Evolutionary conservation across 1,140 invertebrate genomes (phyloP), one percentile per base, ranked within the genome.

Genomic region (Caerostris extrusa): DNA sequence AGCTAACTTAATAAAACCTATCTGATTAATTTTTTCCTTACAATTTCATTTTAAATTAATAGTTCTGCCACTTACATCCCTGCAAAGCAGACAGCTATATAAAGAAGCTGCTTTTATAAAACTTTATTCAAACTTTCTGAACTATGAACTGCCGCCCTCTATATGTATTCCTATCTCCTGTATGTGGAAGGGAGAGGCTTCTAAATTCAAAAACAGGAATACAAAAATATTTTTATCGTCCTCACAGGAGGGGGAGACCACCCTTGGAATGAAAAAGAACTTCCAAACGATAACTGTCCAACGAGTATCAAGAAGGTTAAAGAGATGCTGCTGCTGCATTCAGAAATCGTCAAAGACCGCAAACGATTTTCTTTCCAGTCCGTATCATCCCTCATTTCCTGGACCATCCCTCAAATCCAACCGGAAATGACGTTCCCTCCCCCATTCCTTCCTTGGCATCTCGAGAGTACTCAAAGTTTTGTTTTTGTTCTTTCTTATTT

Each of bases 381-480:
- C 86, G 86, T 88, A 88, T 88, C 86, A 88, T 61, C 86, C 86
- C 86, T 88, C 86, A 88, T 88, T 88, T 88, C 86, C 86, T 82
- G 90, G 77, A 82, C 90, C 77, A 91, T 91, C 90, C 90, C 90
- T 91, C 90, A 91, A 91, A 91, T 91, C 90, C 90, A 55, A 82
- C 71, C 90, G 90, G 90, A 91, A 91, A 91, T 91, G 77, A 82
- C 56, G 87, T 90, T 34, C 87, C 19, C 17, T 17, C 56, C 10
- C 61, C 50, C 50, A 8, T 34, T n/a, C 71, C 88, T 19, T 50
- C 19, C 17, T 5, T 58, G 3, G 12, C 6, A 53, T 7, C 69
- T 67, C 53, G 7, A 50, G 34, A 77, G 71, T 77, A 85, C 83
- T 85, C 58, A 14, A 85, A 85, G 83, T 58, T 58, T 12, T 14